These are phyloP conservation scores for Drosophila kepulauana DNA, from an alignment of 1,140 invertebrate species.

Conservation along the genomic window DNA sequence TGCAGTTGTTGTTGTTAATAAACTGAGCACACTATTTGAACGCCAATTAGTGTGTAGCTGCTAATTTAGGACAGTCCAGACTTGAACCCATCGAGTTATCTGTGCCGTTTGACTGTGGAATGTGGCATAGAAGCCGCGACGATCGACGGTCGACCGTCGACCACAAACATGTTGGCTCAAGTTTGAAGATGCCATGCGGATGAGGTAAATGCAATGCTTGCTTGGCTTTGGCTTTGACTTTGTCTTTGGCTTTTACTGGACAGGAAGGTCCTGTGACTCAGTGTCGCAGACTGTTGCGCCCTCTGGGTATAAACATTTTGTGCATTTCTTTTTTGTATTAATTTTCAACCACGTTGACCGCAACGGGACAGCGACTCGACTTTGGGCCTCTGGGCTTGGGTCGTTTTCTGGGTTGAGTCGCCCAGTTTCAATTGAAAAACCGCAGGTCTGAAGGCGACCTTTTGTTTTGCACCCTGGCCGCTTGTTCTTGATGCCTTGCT, in stretches of 20 bases:
- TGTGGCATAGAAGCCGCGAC: slow-evolving; percentile 11
- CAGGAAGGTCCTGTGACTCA: slow-evolving; percentile 23
- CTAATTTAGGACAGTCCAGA: slow-evolving; percentile 77
- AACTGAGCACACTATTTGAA: slow-evolving; percentile 69
- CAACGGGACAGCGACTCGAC: slow-evolving; percentile 19
- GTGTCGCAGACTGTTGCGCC: background rate
- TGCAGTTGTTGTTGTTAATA: slow-evolving; percentile 47
- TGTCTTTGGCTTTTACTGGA: background rate
- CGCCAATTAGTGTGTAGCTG: slow-evolving; percentile 69
- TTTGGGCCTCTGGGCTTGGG: background rate
- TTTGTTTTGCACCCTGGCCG: slow-evolving; percentile 27
- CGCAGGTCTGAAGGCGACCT: slow-evolving; percentile 42
- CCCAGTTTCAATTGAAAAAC: slow-evolving; percentile 54
- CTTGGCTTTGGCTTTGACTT: background rate
- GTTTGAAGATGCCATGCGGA: background rate
- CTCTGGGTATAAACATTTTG: slow-evolving; percentile 4
- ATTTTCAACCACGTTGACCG: slow-evolving; percentile 51
- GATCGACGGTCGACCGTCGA: background rate
- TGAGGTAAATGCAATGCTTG: background rate
- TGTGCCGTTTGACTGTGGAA: slow-evolving; percentile 52
- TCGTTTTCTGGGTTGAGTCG: background rate
- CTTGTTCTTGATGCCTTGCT: background rate
- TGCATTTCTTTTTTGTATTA: slow-evolving; percentile 34
- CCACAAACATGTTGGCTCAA: background rate
- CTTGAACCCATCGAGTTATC: slow-evolving; percentile 43